Conservation (phyloP, 64 coral and sea anemone genomes). For the Acropora tenuis region DNA sequence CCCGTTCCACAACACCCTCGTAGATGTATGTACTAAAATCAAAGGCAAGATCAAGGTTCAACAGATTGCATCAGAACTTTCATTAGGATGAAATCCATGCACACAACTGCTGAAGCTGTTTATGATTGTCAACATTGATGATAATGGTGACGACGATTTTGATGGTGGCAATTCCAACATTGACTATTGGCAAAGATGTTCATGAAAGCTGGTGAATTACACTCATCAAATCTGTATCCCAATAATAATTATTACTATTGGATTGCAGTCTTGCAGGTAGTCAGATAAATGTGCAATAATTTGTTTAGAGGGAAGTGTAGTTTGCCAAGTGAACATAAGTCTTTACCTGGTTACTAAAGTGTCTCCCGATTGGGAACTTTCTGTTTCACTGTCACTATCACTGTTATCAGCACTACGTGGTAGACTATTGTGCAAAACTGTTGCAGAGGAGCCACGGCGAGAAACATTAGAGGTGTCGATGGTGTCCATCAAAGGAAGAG, state of each 20-base stretch:
- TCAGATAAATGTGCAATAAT: neutral
- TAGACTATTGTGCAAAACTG: neutral
- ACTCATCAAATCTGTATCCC: too few relatives aligned
- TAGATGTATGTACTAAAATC: conserved; percentile 70
- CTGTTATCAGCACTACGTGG: conserved; percentile 29
- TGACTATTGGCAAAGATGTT: too few relatives aligned
- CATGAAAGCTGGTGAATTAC: too few relatives aligned
- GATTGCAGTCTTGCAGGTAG: too few relatives aligned
- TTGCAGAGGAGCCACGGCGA: neutral
- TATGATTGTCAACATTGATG: too few relatives aligned
- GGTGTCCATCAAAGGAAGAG: conserved; percentile 50
- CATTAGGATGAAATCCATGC: too few relatives aligned
- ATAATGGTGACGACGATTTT: too few relatives aligned
- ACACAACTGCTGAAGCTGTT: too few relatives aligned
- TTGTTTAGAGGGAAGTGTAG: neutral
- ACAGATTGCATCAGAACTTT: neutral
- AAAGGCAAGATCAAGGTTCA: neutral
- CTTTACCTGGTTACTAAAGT: conserved; percentile 65
- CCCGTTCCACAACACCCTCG: conserved; percentile 85
- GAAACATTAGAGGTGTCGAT: conserved; percentile 46
- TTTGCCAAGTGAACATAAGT: neutral
- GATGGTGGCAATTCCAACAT: too few relatives aligned
- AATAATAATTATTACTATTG: too few relatives aligned
- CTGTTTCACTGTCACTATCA: conserved; percentile 64
- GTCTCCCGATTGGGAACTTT: conserved; percentile 29